phyloP scores from a whole-genome alignment of 2,113 vertebrate species.

The Pseudorhombus dupliciocellatus region DNA sequence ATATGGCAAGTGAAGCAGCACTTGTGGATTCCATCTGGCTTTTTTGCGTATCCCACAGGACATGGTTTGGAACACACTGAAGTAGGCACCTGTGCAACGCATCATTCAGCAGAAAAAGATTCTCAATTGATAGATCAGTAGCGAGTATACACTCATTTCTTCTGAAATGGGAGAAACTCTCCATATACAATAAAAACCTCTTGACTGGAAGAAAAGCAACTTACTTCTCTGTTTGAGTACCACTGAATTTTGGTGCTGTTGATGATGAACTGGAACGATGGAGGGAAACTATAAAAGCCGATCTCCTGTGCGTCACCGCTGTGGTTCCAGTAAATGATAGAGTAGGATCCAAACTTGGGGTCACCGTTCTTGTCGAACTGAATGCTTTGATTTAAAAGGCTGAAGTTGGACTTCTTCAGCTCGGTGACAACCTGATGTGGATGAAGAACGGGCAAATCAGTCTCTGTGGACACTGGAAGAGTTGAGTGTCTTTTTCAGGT shows the following conservation, averaged over 20 bases:
- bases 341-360: constrained; percentile 69
- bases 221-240: constrained; percentile 67
- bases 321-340: constrained; percentile 83
- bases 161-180: background rate
- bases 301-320: constrained; percentile 66
- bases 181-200: background rate
- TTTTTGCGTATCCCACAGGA: constrained; percentile 32
- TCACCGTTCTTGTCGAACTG: constrained; percentile 82
- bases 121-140: background rate
- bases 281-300: constrained; percentile 73
- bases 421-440: constrained; percentile 63
- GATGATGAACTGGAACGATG: constrained; percentile 67
- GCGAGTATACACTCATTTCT: background rate
- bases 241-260: constrained; percentile 77
- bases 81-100: constrained; percentile 53
- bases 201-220: background rate
- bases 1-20: constrained; percentile 85
- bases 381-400: constrained; percentile 74
- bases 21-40: constrained; percentile 45
- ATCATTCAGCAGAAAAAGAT: background rate
- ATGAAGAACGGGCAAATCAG: background rate
- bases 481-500: background rate
- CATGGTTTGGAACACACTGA: constrained; percentile 61
- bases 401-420: constrained; percentile 82
- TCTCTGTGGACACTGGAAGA: background rate